A percentile compares a stretch with the other conserved stretches of the same genome.
phyloP scores from a whole-genome alignment of 2,797 vertebrate species.

The Malacoraja senta region DNA sequence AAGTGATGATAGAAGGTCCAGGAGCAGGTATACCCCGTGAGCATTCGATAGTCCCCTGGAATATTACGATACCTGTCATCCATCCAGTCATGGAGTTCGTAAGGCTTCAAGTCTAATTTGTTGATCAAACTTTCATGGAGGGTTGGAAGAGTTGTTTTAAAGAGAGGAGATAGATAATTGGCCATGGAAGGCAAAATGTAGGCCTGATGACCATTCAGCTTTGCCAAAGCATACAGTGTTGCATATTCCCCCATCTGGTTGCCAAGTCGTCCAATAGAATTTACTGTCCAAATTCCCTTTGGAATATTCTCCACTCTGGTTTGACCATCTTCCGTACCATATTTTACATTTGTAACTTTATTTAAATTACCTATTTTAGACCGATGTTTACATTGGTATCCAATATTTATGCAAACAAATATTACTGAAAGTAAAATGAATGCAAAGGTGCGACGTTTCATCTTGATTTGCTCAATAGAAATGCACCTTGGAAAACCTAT shows the following conservation, averaged over 20 bases:
- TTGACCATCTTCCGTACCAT: too few relatives aligned
- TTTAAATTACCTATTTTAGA: too few relatives aligned
- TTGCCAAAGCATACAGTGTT: conserved; percentile 47
- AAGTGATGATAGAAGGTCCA: conserved; percentile 55
- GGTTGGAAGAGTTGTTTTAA: conserved; percentile 46
- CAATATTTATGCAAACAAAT: too few relatives aligned
- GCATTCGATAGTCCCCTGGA: conserved; percentile 39
- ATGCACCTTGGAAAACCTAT: not conserved
- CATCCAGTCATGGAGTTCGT: conserved; percentile 53
- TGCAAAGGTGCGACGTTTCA: not conserved
- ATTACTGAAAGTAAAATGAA: too few relatives aligned
- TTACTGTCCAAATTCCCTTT: conserved; percentile 47
- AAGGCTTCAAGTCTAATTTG: not conserved
- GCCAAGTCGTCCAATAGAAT: conserved; percentile 45
- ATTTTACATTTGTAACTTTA: too few relatives aligned
- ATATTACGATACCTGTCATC: conserved; percentile 46
- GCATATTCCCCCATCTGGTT: conserved; percentile 53
- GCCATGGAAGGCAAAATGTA: conserved; percentile 48
- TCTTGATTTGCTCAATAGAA: too few relatives aligned
- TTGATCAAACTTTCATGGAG: conserved; percentile 33
- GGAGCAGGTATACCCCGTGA: conserved; percentile 49
- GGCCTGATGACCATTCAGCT: conserved; percentile 47
- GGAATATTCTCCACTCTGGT: too few relatives aligned
- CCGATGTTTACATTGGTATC: too few relatives aligned
- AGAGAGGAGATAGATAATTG: conserved; percentile 43